Evolutionary conservation across 2,113 vertebrate genomes (phyloP).

Genomic region (Chaetorhynchus papuensis): DNA sequence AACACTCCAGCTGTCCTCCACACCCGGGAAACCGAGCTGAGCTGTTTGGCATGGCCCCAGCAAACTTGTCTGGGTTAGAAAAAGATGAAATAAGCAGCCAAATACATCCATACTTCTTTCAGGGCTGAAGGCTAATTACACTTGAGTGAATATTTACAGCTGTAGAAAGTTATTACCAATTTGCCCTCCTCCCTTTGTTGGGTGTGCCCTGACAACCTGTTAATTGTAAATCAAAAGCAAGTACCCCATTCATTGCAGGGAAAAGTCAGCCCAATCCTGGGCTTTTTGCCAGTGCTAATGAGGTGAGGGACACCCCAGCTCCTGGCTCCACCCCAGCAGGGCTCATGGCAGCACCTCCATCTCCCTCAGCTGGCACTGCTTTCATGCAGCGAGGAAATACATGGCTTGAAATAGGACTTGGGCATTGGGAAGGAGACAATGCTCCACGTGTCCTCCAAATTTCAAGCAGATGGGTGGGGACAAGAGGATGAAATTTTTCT

Average conservation of each 20-base stretch:
- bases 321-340: not conserved
- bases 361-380: accelerated
- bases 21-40: accelerated
- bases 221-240: not conserved
- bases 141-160: not conserved
- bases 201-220: not conserved
- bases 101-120: not conserved
- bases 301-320: not conserved
- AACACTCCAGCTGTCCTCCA: not conserved
- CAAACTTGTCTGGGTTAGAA: not conserved
- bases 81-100: not conserved
- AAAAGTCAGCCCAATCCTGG: not conserved
- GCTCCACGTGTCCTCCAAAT: not conserved
- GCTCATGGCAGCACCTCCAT: not conserved
- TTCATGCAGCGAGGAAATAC: accelerated
- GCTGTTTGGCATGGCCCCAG: not conserved
- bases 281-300: not conserved
- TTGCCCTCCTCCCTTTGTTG: not conserved
- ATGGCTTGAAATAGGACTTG: not conserved
- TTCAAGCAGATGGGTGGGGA: not conserved
- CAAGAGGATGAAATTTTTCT: not conserved
- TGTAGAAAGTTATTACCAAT: not conserved
- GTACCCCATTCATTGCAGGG: accelerated
- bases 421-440: not conserved
- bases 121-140: not conserved